Evolutionary conservation across 2,888 invertebrate species (phyloP), one percentile per base, ranked within the genome.

Genomic region (Chymomyza fuscimana): DNA sequence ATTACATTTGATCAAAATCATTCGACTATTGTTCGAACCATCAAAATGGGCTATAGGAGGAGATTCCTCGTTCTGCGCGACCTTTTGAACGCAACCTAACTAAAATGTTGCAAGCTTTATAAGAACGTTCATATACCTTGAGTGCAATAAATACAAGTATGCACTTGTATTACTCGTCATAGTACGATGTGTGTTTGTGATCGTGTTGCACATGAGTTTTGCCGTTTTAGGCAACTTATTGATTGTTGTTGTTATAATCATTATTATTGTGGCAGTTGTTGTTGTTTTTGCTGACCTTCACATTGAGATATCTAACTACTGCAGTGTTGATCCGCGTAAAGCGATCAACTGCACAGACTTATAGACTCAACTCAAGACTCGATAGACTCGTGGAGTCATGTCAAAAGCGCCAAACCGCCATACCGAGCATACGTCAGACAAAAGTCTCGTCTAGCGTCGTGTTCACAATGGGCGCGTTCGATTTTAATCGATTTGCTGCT

Each of bases 401-500:
- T 19, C 52, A 64, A 29, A 40, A 46, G 32, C 29, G 10, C 12
- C 12, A 54, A 9, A 54, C 1, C 32, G 32, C 32, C 6, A 32
- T 5, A n/a, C 1, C 52, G 19, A 5, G 4, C 50, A 36, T 32
- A 63, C 70, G 80, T 70, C 72, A 80, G 85, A 81, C 88, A 81
- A 81, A 81, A 70, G 87, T 77, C 88, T 73, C 79, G 81, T 81
- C 87, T 86, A 70, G 73, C 79, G 40, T 84, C 80, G 79, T 86
- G 87, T 72, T 64, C 88, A 88, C 88, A 83, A 83, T 83, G 83
- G 88, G 88, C 83, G 88, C 87, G 83, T 83, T 88, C 89, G 79
- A 88, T 85, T 76, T 88, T 88, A 85, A 85, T 85, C 89, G 85
- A 85, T 85, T 85, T 88, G 86, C 81, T 83, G 88, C 82, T 83